Evolutionary conservation across 2,797 vertebrate genomes (phyloP).

Genomic region (Synanceia verrucosa): DNA sequence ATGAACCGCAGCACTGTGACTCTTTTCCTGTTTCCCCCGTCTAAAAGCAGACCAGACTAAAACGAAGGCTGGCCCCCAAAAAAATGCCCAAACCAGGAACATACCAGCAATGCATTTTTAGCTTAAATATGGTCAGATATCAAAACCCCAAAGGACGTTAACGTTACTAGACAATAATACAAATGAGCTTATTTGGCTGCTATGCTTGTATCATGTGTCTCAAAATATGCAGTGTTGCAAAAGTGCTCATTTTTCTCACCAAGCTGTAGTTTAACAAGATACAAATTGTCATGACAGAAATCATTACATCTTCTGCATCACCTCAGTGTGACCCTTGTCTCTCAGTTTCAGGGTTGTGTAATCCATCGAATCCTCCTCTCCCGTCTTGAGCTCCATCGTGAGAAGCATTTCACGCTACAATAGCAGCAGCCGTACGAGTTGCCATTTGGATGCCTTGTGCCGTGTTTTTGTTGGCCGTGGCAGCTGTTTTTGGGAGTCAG

Average conservation of each 20-base stretch:
- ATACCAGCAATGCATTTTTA: constrained; percentile 62
- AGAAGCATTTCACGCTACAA: constrained; percentile 79
- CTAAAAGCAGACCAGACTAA: constrained; percentile 74
- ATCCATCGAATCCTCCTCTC: constrained; percentile 45
- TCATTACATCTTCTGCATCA: constrained; percentile 36
- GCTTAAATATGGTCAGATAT: constrained; percentile 53
- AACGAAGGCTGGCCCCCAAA: constrained; percentile 50
- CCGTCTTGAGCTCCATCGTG: constrained; percentile 64
- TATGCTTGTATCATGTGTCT: constrained; percentile 18
- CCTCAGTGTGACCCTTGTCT: constrained; percentile 50
- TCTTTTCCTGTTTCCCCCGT: constrained; percentile 81
- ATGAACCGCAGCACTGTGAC: constrained; percentile 74
- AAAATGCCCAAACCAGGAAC: constrained; percentile 61
- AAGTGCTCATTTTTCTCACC: background rate
- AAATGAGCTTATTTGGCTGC: constrained; percentile 19
- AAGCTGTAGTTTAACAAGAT: constrained; percentile 1
- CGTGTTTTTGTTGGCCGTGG: constrained; percentile 79
- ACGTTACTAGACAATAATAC: constrained; percentile 19
- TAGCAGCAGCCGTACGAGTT: constrained; percentile 58
- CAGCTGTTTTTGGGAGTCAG: constrained; percentile 72
- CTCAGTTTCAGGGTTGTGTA: constrained; percentile 40
- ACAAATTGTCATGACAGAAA: constrained; percentile 14
- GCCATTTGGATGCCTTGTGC: constrained; percentile 66
- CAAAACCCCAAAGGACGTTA: constrained; percentile 7
- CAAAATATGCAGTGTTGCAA: constrained; percentile 22